Base-by-base conservation (phyloP, 37 sponge, comb jelly and placozoan genomes). In the Diacarnus erythraeanus region DNA sequence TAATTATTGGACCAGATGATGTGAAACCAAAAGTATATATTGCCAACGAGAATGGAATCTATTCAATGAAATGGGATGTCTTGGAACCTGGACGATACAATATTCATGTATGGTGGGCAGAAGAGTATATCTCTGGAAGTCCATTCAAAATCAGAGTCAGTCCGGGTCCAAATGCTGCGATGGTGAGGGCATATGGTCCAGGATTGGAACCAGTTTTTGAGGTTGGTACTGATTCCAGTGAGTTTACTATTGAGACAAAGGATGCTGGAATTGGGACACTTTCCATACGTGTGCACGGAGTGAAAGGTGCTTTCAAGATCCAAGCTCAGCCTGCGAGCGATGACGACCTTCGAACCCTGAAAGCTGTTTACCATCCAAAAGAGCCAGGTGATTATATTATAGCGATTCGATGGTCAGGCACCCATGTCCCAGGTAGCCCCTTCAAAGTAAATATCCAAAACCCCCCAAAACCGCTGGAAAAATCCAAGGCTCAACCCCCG, bases 401-500 rank as follows among this genome's bases (percentile, higher is more conserved):
- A 15, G 79, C 84, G 4, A 76, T 94, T 27, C 75, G 85, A 8
- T 94, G 91, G 91, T 77, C 82, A 64, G 91, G 84, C 1, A 27
- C 35, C 9, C 79, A 94, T 35, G 54, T 94, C 2, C 95, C 95
- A 26, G 88, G 88, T 47, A 91, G 95, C 59, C 95, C 95, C n/a
- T 94, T 94, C 80, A 44, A 59, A 12, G 80, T 94, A 22, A 41
- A 57, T 22, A 77, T 84, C 26, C 57, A 63, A 25, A 23, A 37
- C 1, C 15, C 39, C 21, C 71, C 57, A n/a, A 72, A 81, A 12
- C 38, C 37, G 27, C 5, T 8, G 27, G 69, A 34, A 29, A 38
- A 68, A 34, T 15, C 20, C 29, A 23, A 34, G 57, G 22, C 59
- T 8, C 6, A n/a, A n/a, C 60, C 38, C 5, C 75, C 34, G 33